These are phyloP conservation scores for Nestor notabilis DNA, from an alignment of 2,113 vertebrate species.

Conservation along the genomic window DNA sequence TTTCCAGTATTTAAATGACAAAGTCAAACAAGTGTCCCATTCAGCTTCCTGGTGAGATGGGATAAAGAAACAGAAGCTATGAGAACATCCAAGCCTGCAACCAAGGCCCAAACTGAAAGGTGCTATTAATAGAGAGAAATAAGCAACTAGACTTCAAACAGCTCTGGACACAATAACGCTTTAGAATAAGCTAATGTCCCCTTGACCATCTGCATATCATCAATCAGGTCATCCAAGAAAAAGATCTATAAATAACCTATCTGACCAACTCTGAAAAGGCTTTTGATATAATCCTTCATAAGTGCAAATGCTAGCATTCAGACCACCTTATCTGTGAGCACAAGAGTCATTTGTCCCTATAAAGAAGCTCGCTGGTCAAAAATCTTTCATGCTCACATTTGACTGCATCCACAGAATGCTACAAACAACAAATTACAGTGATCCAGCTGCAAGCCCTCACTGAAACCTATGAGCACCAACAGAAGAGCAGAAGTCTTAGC, in stretches of 20 bases:
- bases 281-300: conserved; percentile 25
- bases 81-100: conserved; percentile 22
- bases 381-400: not conserved
- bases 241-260: conserved; percentile 63
- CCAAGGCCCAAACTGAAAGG: conserved; percentile 46
- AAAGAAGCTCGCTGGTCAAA: not conserved
- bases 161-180: conserved; percentile 52
- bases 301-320: conserved; percentile 22
- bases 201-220: conserved; percentile 68
- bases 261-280: conserved; percentile 51
- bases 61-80: conserved; percentile 48
- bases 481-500: not conserved
- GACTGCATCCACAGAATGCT: not conserved
- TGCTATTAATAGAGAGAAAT: conserved; percentile 64
- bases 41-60: conserved; percentile 33
- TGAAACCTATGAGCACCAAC: not conserved
- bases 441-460: not conserved
- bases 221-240: conserved; percentile 66
- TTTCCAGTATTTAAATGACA: not conserved
- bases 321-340: conserved; percentile 20
- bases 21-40: conserved; percentile 46
- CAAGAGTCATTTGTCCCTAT: conserved; percentile 20
- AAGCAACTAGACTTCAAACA: conserved; percentile 66
- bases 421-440: not conserved
- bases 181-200: conserved; percentile 31